These are phyloP conservation scores for Neofelis nebulosa DNA, from an alignment of 2,113 vertebrate species.

Conservation along the genomic window DNA sequence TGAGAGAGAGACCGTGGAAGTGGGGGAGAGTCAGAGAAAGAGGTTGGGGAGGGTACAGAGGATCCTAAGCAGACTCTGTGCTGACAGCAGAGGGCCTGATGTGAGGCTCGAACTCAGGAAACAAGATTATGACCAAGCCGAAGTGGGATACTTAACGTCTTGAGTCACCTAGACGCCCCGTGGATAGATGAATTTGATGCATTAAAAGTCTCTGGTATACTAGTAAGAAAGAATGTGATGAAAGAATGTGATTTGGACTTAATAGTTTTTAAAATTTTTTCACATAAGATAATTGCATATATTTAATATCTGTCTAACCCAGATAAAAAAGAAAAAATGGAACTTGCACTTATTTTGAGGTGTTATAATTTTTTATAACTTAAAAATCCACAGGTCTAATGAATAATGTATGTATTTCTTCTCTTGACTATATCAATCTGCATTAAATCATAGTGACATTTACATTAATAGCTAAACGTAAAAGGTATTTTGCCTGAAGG, in stretches of 20 bases:
- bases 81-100: too few relatives aligned
- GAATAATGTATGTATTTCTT: not conserved
- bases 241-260: not conserved
- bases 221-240: not conserved
- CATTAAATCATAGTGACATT: not conserved
- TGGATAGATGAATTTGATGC: not conserved
- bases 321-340: not conserved
- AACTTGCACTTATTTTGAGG: not conserved
- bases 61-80: too few relatives aligned
- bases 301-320: not conserved
- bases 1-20: too few relatives aligned
- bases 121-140: too few relatives aligned
- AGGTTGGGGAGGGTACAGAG: too few relatives aligned
- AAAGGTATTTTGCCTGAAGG: not conserved
- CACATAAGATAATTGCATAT: not conserved
- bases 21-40: too few relatives aligned
- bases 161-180: too few relatives aligned
- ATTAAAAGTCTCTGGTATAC: not conserved
- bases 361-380: not conserved
- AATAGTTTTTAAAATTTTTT: not conserved
- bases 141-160: too few relatives aligned
- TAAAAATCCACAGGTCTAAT: not conserved
- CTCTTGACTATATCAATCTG: not conserved
- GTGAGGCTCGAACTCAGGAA: too few relatives aligned
- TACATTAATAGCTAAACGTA: constrained; percentile 29